Conservation (phyloP, 2,888 invertebrate species). For the Pandemis cinnamomeana region DNA sequence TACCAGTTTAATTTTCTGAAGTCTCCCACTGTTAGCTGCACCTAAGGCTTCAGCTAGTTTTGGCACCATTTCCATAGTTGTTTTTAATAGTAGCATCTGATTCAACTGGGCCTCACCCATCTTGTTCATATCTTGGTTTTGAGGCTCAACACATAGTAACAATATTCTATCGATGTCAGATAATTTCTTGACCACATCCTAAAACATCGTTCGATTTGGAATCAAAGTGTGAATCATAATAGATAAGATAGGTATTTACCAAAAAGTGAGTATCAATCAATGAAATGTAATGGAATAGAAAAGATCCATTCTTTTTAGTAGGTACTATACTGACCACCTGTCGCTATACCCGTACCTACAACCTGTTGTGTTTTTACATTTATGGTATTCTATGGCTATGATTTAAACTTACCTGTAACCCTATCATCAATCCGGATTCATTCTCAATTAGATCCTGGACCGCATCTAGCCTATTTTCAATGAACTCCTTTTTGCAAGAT, state of each 20-base stretch:
- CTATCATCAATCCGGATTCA: constrained; percentile 85
- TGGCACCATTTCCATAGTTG: constrained; percentile 89
- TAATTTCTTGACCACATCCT: constrained; percentile 87
- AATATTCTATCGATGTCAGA: constrained; percentile 92
- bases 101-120: constrained; percentile 90
- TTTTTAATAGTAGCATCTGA: constrained; percentile 90
- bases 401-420: constrained; percentile 82
- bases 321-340: no score
- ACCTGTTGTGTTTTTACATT: no score
- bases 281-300: neutral
- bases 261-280: neutral
- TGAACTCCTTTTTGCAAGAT: constrained; percentile 86
- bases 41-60: constrained; percentile 85
- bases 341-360: no score
- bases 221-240: constrained; percentile 5
- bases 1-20: constrained; percentile 86
- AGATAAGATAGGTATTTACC: constrained; percentile 24
- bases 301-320: no score
- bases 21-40: constrained; percentile 79
- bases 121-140: constrained; percentile 78
- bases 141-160: constrained; percentile 77
- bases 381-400: neutral
- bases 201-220: constrained; percentile 29
- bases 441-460: constrained; percentile 90
- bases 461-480: constrained; percentile 88